These are phyloP conservation scores for Alectoris magna DNA, from an alignment of 2,797 vertebrate species.

Conservation along the genomic window DNA sequence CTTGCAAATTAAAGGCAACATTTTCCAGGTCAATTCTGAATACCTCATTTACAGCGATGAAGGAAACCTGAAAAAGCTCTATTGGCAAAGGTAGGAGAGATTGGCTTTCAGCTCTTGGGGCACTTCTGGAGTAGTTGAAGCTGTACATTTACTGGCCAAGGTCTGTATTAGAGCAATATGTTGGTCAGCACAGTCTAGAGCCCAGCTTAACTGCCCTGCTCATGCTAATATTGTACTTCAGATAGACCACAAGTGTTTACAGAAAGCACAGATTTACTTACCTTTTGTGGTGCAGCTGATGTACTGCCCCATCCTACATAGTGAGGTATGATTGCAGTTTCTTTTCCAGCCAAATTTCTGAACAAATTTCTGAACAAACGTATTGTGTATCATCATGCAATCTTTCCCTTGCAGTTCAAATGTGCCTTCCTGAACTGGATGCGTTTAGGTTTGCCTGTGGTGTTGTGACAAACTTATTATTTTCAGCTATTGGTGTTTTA, in stretches of 20 bases:
- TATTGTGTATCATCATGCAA: neutral
- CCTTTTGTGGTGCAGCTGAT: neutral
- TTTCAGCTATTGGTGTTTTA: neutral
- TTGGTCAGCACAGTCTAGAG: neutral
- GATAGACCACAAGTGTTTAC: neutral
- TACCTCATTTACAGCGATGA: neutral
- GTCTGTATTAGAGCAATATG: neutral
- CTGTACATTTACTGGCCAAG: neutral
- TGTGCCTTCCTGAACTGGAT: neutral
- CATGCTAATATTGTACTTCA: neutral
- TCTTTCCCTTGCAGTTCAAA: neutral
- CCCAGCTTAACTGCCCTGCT: neutral
- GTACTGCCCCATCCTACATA: fast-evolving
- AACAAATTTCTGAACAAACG: neutral
- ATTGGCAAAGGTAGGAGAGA: neutral
- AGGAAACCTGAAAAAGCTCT: neutral
- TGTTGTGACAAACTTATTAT: neutral
- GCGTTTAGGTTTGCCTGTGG: neutral
- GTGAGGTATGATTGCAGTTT: neutral
- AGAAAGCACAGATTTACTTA: neutral
- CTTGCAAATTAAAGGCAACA: neutral
- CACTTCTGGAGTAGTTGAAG: neutral
- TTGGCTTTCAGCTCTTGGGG: neutral
- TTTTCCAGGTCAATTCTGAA: neutral
- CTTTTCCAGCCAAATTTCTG: neutral